Percentiles rank a stretch among this genome's conserved stretches.
Conservation (phyloP, 2,113 vertebrate species). For the Lycaon pictus region DNA sequence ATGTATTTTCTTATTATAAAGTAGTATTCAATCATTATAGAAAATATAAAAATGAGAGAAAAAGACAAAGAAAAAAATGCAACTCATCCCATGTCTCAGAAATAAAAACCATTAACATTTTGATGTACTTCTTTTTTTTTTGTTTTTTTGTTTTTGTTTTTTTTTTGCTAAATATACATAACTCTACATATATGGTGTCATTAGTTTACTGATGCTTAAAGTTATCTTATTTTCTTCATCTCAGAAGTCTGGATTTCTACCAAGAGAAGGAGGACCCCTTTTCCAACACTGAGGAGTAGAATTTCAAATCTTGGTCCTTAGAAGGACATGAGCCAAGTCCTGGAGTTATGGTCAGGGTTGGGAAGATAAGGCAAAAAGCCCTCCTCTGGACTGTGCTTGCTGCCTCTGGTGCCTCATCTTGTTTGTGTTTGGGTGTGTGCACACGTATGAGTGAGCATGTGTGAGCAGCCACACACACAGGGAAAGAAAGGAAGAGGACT, state of each 20-base stretch:
- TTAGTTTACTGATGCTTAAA: slow-evolving; percentile 42
- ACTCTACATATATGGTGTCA: background rate
- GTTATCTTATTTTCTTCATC: background rate
- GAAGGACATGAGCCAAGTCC: background rate
- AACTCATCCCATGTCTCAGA: background rate
- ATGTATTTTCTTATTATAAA: background rate
- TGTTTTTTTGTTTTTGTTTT: no score
- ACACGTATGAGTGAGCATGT: background rate
- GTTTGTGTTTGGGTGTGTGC: background rate
- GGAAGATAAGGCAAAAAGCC: background rate
- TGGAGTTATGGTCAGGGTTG: background rate
- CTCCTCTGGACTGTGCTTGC: background rate
- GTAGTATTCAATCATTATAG: background rate
- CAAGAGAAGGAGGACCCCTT: background rate
- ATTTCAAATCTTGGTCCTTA: background rate
- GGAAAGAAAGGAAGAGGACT: background rate
- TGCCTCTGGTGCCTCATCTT: background rate
- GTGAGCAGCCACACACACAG: background rate
- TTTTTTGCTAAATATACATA: background rate
- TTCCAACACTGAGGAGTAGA: background rate
- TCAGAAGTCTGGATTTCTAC: background rate
- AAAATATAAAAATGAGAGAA: slow-evolving; percentile 1
- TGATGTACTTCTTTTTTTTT: background rate
- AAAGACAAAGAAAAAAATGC: slow-evolving; percentile 13
- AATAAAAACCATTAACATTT: background rate